Percentiles rank a stretch among this genome's conserved stretches.
Conservation (phyloP, 64 coral and sea anemone species). For the Exaiptasia diaphana region DNA sequence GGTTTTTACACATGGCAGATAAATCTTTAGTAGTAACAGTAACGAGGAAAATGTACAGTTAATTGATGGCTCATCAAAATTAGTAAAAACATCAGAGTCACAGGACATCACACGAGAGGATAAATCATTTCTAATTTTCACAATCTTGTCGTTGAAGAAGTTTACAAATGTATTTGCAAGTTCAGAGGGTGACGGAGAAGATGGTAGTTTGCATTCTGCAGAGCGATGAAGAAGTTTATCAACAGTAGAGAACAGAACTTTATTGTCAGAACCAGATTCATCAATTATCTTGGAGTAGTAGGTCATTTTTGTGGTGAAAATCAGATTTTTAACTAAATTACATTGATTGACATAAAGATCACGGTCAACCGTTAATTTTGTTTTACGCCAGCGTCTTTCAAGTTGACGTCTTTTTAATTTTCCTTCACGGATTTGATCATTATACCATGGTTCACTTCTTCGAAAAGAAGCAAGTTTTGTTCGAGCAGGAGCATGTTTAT, state of each 20-base stretch:
- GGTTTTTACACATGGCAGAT: background rate
- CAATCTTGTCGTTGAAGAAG: too few relatives aligned
- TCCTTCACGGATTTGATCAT: conserved; percentile 1
- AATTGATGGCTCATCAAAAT: background rate
- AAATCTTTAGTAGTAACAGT: background rate
- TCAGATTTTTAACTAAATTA: too few relatives aligned
- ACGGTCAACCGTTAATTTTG: conserved; percentile 3
- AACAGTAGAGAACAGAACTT: too few relatives aligned
- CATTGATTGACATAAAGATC: conserved; percentile 1
- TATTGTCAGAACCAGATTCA: too few relatives aligned
- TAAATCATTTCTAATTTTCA: background rate
- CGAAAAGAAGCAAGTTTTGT: conserved; percentile 15
- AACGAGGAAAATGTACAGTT: background rate
- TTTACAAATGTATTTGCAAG: too few relatives aligned
- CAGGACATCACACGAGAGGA: background rate
- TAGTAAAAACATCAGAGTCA: background rate
- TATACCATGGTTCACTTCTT: conserved; percentile 21
- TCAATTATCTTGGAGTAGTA: too few relatives aligned
- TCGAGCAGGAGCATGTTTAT: conserved; percentile 35
- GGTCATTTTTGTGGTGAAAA: too few relatives aligned
- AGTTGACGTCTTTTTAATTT: conserved; percentile 5
- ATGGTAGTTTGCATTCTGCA: too few relatives aligned
- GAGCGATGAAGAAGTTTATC: too few relatives aligned
- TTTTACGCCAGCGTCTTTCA: conserved; percentile 35
- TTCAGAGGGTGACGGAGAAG: too few relatives aligned